Evolutionary conservation across 2,888 invertebrate genomes (phyloP), one percentile per base, ranked within the genome.

Genomic region (Drosophila ochracea): DNA sequence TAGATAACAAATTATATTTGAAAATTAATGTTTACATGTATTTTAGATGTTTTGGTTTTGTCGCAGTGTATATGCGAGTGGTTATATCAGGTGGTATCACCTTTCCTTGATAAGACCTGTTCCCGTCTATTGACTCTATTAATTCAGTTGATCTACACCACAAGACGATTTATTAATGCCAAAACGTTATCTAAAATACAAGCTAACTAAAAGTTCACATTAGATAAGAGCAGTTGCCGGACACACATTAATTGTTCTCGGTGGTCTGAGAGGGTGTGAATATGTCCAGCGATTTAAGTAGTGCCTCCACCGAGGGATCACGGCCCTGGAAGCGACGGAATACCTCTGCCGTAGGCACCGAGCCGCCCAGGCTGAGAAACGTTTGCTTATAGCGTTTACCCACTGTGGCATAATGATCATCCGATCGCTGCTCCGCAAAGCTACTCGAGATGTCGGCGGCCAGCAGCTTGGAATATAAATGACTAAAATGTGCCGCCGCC

Each of bases 311-410:
- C 2, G 97, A 97, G 0, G 98, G 98, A 94, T 99, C 98, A 59
- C 99, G 95, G 1, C 99, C 99, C 76, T 98, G 95, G 93, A 99
- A 99, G 91, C 96, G 95, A 68, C 98, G 95, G 93, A 99, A 99
- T 9, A 98, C 95, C 94, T 98, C 97, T 74, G 95, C 95, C 0
- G 97, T 96, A 78, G 97, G 96, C 78, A 96, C 95, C 73, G 96
- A 96, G 5, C 98, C 98, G 10, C 98, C 98, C 4, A 96, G 94
- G 0, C 97, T 95, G 74, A 99, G 94, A 93, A 97, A 97, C 3
- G 97, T 98, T 68, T 97, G 96, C 80, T 97, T 95, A 91, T 97
- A 98, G 72, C 97, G 94, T 83, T 94, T 95, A 0, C 96, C 96
- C 7, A 96, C 95, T 54, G 94, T 95, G 80, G 69, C 71, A 37